Conservation (phyloP, 2,888 invertebrate genomes). For the Drosophila affinis region DNA sequence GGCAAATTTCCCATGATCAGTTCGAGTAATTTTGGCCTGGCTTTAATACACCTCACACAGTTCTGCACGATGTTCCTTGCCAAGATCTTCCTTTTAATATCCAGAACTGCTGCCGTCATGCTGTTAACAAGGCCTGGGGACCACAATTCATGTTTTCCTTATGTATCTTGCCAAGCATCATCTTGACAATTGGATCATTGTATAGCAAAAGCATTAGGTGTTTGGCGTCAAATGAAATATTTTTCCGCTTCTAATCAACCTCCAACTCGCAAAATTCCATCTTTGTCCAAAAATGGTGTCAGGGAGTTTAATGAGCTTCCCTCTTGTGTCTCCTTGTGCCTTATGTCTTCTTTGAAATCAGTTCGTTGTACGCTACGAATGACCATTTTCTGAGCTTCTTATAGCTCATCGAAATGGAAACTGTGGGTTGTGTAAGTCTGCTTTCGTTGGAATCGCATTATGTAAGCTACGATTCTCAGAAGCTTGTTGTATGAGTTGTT, state of each 20-base stretch:
- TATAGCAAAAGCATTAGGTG: background rate
- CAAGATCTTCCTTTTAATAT: background rate
- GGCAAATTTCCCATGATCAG: background rate
- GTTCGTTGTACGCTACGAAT: background rate
- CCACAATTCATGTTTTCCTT: conserved; percentile 8
- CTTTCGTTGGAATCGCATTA: too few species aligned
- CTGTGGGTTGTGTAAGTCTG: too few species aligned
- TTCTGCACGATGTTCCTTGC: background rate
- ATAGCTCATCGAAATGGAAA: too few species aligned
- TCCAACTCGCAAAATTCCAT: background rate
- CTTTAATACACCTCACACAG: conserved; percentile 1
- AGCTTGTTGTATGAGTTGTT: too few species aligned
- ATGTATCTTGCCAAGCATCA: conserved; percentile 2
- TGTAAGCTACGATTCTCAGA: too few species aligned
- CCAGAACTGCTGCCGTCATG: background rate
- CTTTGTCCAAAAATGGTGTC: background rate
- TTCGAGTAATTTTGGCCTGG: background rate
- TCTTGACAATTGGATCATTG: too few species aligned
- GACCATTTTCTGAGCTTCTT: background rate
- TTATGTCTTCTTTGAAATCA: too few species aligned
- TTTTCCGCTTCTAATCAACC: background rate
- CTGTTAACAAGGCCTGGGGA: background rate
- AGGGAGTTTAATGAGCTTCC: background rate
- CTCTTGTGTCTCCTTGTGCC: too few species aligned
- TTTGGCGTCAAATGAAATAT: background rate